Base-by-base conservation (phyloP, 2,113 vertebrate species). In the Microcebus tavaratra region DNA sequence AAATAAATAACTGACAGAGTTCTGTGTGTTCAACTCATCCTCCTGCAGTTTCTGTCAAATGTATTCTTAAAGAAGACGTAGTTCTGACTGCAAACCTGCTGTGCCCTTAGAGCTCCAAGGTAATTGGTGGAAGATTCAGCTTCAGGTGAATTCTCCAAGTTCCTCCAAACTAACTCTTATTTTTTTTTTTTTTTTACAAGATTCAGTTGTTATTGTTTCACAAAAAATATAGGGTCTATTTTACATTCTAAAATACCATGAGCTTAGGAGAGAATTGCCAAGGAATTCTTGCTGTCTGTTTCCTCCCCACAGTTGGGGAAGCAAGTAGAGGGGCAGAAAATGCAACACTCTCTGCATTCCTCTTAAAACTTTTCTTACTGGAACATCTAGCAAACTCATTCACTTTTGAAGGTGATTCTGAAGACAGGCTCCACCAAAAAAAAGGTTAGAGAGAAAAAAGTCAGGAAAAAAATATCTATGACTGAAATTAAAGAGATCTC, bases 1-100 rank as follows among this genome's bases (percentile, higher is more conserved):
- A 98, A 98, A 98, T 98, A 97, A 98, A 95, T 97, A 98, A 96
- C 95, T 96, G 31, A 75, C 70, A 59, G 63, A 96, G 67, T 96
- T 96, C 97, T 23, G 50, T 91, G 78, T 36, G 88, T 78, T 98
- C 92, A 96, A 97, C 89, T 97, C 23, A 95, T 97, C 97, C 86
- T 96, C 68, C 95, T 97, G 55, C 67, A 97, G 96, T 98, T 98
- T 96, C 78, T 97, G 72, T 96, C 80, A 97, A 97, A 94, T 48
- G 91, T 39, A 81, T n/a, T 72, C 89, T 97, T 96, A 65, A 97
- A 89, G 27, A 95, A 95, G 83, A 76, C 2, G 6, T 67, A 67
- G 0, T 45, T 95, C 91, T 95, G 34, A n/a, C 27, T 92, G 65
- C 42, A 94, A 73, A 45, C 81, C 13, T 84, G 6, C 2, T 80